Base-by-base conservation (phyloP, 1,140 invertebrate genomes). In the Aporrectodea caliginosa region DNA sequence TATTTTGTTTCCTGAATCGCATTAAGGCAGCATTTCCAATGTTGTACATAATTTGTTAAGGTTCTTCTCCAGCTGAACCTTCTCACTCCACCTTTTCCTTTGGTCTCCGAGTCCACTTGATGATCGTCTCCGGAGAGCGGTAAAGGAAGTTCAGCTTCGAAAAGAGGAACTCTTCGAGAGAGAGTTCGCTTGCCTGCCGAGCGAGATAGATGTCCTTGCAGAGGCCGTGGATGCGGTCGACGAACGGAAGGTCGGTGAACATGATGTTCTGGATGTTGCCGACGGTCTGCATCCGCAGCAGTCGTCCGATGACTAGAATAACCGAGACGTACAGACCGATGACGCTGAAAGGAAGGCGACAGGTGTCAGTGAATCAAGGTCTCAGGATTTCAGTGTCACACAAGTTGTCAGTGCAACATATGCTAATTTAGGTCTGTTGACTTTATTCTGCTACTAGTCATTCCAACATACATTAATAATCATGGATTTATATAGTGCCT, bases 81-180 rank as follows among this genome's bases (percentile, higher is more conserved):
- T 6, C 74, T 76, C 30, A 78, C 30, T 78, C 58, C 1, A n/a
- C 43, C n/a, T 79, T 79, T 6, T 77, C 73, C 43, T 73, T 69
- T 12, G 77, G 77, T n/a, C 77, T 32, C 35, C 77, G 79, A 27
- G 94, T 97, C 93, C 94, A 99, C 90, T 97, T 97, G 83, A 99
- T 98, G 84, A 99, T 91, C 31, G 96, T 99, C 86, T 98, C 96
- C 0, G 97, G 96, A 31, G 97, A 99, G 77, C 98, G 92, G 89
- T 98, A 99, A 74, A 99, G 90, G 93, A 99, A 99, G 82, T 99
- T 94, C 71, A 99, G 90, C 92, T 99, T 99, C 29, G 98, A 96
- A 89, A 98, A 99, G 2, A 99, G 91, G 88, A 99, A 97, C 90
- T 99, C 97, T 90, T 99, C 98, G 12, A 99, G 89, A 16, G 93